Base-by-base conservation (phyloP, 1,140 invertebrate genomes). In the Drosophila dunni region DNA sequence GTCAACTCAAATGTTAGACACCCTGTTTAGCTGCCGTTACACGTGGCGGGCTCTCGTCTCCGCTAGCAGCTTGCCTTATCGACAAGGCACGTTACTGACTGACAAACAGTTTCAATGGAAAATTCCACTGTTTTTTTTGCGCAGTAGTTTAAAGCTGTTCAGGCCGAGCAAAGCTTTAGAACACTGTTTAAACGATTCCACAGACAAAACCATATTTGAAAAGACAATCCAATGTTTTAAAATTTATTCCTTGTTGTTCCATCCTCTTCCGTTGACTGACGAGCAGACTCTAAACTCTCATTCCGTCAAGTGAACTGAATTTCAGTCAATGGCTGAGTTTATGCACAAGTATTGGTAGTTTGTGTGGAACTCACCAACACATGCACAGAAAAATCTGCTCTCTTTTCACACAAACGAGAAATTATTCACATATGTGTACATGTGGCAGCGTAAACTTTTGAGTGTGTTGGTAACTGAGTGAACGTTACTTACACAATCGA, bases 331-430 rank as follows among this genome's bases (percentile, higher is more conserved):
- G 11, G 44, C 36, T 17, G 53, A 11, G 8, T 15, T 11, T 50
- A 17, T 40, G 34, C 7, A 17, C 13, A 13, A 24, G 34, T 63
- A 45, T 64, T 33, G 3, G 62, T 44, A 36, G 15, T 17, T 54
- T 34, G 40, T 64, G n/a, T 13, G 29, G 13, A 44, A 42, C 10
- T 11, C n/a, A 44, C 0, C 50, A 64, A 64, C 40, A 64, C 62
- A 54, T 15, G 11, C 40, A 24, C 29, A 64, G 6, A 11, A 20
- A 1, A 1, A 29, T 0, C 38, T 36, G 40, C 50, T 64, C 62
- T 64, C 62, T 63, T 48, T 38, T 13, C 36, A 7, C 11, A 50
- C 29, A 10, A 1, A 33, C 9, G 13, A 46, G 44, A 46, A 46
- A 7, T 13, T 45, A n/a, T 45, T 13, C 44, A 45, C 13, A 24